A percentile compares a stretch with the other conserved stretches of the same genome.
Conservation (phyloP, 2,888 invertebrate genomes). For the Synergus umbraculus region DNA sequence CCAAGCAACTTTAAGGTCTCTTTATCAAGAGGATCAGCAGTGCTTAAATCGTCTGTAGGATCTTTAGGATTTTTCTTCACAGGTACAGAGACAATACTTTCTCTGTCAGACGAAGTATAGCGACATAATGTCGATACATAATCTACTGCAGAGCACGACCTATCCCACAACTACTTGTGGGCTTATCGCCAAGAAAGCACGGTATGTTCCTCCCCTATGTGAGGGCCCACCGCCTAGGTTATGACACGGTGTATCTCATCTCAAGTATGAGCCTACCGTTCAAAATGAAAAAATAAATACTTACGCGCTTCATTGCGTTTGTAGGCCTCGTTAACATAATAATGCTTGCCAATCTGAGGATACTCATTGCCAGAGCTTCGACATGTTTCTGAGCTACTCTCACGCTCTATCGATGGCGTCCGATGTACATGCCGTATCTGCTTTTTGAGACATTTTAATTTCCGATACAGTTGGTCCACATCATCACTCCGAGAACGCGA, state of each 20-base stretch:
- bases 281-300: not conserved
- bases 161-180: not conserved
- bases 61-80: not conserved
- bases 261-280: not conserved
- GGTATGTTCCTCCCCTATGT: slow-evolving; percentile 12
- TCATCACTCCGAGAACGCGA: not conserved
- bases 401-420: not conserved
- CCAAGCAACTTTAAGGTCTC: slow-evolving; percentile 12
- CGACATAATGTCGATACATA: not conserved
- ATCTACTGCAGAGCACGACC: not conserved
- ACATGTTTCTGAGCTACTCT: not conserved
- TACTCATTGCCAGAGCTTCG: not conserved
- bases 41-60: not conserved
- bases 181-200: not conserved
- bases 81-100: not conserved
- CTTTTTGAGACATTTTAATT: not conserved
- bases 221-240: slow-evolving; percentile 5
- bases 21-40: not conserved
- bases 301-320: not conserved
- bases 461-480: not conserved
- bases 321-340: too few relatives aligned
- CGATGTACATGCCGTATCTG: not conserved
- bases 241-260: not conserved
- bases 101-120: not conserved
- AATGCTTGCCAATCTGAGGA: too few relatives aligned